Percentiles rank a stretch among this genome's conserved stretches.
Evolutionary conservation across 37 sponge, comb jelly and placozoan species (phyloP).

Genomic region (Cliona cf. orientalis): DNA sequence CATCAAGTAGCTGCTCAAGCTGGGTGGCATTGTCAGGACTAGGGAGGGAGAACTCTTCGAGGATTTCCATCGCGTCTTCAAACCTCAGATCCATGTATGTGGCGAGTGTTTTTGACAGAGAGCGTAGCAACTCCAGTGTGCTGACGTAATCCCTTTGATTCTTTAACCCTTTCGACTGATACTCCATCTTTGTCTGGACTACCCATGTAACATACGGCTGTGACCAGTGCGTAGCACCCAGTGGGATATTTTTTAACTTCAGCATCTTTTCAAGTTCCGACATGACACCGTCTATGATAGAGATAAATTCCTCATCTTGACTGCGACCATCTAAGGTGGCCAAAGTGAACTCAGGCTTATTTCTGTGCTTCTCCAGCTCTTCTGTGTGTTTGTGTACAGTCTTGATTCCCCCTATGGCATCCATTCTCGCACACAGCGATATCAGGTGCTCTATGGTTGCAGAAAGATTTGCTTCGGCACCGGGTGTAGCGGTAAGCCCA

Average conservation of each 20-base stretch:
- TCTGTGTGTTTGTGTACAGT: conserved; percentile 30
- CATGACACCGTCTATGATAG: conserved; percentile 12
- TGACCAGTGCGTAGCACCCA: background rate
- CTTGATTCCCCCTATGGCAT: conserved; percentile 61
- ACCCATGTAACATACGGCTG: conserved; percentile 39
- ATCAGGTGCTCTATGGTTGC: conserved; percentile 53
- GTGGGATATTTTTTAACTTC: background rate
- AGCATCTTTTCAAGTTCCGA: conserved; percentile 15
- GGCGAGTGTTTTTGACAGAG: conserved; percentile 20
- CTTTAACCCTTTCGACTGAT: conserved; percentile 1
- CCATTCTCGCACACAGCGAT: conserved; percentile 63
- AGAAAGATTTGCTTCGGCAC: conserved; percentile 52
- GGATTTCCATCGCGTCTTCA: conserved; percentile 47
- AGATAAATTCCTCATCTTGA: conserved; percentile 19
- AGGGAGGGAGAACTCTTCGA: conserved; percentile 1
- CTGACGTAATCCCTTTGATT: conserved; percentile 24
- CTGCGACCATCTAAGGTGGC: conserved; percentile 14
- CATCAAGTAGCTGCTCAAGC: background rate
- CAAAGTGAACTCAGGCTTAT: background rate
- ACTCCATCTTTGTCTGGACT: conserved; percentile 4
- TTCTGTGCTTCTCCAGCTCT: conserved; percentile 5
- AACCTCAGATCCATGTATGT: conserved; percentile 26
- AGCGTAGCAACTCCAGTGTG: conserved; percentile 11
- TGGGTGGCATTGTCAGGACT: background rate
- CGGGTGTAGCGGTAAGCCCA: conserved; percentile 76